These are phyloP conservation scores for Lasiurus borealis DNA, from an alignment of 2,113 vertebrate species.

Conservation along the genomic window DNA sequence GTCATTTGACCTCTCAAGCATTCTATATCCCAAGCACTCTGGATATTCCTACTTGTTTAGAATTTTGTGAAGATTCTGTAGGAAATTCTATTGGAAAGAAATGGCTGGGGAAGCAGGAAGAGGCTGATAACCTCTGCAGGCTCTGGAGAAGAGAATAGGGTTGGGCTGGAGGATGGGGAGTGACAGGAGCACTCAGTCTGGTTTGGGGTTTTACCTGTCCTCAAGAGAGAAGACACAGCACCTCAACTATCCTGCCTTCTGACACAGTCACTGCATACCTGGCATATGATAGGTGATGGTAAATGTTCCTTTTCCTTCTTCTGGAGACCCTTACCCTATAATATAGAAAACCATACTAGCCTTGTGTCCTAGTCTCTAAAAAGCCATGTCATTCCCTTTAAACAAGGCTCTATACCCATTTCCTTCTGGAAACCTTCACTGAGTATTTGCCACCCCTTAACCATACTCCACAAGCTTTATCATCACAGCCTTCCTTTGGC, in stretches of 20 bases:
- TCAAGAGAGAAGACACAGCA: neutral
- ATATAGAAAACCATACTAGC: neutral
- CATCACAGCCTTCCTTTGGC: neutral
- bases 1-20: neutral
- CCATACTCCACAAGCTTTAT: neutral
- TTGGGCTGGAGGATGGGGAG: neutral
- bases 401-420: neutral
- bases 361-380: neutral
- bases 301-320: slow-evolving; percentile 19
- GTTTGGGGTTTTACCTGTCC: neutral
- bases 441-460: neutral
- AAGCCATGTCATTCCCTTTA: neutral
- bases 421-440: slow-evolving; percentile 24
- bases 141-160: neutral
- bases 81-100: neutral
- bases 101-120: neutral
- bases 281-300: neutral
- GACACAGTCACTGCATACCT: neutral
- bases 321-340: neutral
- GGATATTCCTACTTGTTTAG: neutral
- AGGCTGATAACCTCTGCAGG: neutral
- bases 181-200: neutral
- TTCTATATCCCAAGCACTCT: neutral
- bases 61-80: neutral
- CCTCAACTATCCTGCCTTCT: neutral